phyloP scores from a whole-genome alignment of 1,140 invertebrate species.

The Tetramorium alpestre region DNA sequence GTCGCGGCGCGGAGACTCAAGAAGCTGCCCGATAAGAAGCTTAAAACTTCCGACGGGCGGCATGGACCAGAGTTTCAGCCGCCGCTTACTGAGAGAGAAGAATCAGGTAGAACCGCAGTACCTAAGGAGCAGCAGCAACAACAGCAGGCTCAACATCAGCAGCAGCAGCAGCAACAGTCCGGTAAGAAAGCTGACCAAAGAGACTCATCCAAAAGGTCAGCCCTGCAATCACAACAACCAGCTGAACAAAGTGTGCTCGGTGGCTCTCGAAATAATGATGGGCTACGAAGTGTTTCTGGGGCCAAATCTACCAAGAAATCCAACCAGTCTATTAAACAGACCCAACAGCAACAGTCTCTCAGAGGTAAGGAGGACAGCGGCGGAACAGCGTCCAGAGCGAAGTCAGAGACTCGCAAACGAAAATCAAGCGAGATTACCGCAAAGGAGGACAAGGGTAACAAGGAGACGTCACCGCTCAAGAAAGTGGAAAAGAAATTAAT shows the following conservation, averaged over 20 bases:
- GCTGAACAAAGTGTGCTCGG: constrained; percentile 83
- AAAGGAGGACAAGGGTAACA: constrained; percentile 86
- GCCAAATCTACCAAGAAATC: constrained; percentile 82
- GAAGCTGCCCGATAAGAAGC: constrained; percentile 93
- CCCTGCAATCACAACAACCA: constrained; percentile 84
- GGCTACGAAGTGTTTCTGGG: constrained; percentile 84
- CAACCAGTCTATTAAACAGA: constrained; percentile 74
- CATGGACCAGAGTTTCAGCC: constrained; percentile 91
- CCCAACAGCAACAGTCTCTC: constrained; percentile 69
- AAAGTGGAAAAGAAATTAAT: constrained; percentile 89
- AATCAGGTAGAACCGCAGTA: constrained; percentile 87
- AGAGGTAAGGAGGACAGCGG: constrained; percentile 76
- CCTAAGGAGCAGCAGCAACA: constrained; percentile 76
- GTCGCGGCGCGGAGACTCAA: constrained; percentile 87
- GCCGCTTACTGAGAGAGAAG: constrained; percentile 90
- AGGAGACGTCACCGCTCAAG: constrained; percentile 89
- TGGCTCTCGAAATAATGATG: constrained; percentile 86
- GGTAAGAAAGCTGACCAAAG: constrained; percentile 80
- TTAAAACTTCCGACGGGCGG: constrained; percentile 94
- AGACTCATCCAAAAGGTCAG: constrained; percentile 83
- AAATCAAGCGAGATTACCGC: constrained; percentile 86
- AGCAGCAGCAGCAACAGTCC: constrained; percentile 71
- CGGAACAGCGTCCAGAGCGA: constrained; percentile 76
- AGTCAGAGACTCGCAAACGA: constrained; percentile 85
- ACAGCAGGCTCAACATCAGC: constrained; percentile 67